These are phyloP conservation scores for Vanessa atalanta DNA, from an alignment of 1,140 invertebrate species.

Conservation along the genomic window DNA sequence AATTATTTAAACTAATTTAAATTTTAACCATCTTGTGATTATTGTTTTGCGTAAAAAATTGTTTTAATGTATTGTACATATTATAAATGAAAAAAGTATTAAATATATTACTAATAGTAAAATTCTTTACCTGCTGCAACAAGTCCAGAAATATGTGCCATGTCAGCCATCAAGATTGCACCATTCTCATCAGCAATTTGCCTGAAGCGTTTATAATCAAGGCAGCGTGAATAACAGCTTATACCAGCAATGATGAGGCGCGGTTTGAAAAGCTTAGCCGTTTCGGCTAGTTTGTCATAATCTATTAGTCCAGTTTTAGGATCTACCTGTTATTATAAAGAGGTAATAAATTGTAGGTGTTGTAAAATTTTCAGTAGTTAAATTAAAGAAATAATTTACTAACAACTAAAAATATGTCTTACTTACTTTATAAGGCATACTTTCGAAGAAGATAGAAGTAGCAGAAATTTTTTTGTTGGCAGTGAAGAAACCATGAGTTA, in stretches of 20 bases:
- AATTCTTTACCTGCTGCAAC: constrained; percentile 87
- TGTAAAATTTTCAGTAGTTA: not conserved
- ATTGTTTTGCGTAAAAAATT: too few relatives aligned
- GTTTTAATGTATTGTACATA: too few relatives aligned
- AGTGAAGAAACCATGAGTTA: constrained; percentile 97
- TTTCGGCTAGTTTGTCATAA: constrained; percentile 92
- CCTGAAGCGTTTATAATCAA: constrained; percentile 94
- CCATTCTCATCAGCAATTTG: constrained; percentile 93
- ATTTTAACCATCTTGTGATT: not conserved
- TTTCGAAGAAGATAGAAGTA: constrained; percentile 98
- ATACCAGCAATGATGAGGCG: constrained; percentile 97
- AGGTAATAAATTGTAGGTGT: not conserved
- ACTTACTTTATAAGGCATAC: constrained; percentile 96
- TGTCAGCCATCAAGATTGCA: constrained; percentile 95
- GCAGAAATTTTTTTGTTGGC: constrained; percentile 96
- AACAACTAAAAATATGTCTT: not conserved
- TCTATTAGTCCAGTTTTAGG: constrained; percentile 94
- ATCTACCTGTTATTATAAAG: constrained; percentile 81
- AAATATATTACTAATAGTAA: not conserved
- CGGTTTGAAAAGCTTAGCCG: constrained; percentile 94
- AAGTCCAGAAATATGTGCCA: constrained; percentile 96
- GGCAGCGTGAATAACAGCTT: constrained; percentile 91
- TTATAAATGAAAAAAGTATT: too few relatives aligned
- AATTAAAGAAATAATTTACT: not conserved
- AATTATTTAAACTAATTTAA: not conserved